Conservation (phyloP, 2,797 vertebrate species). For the Sebastes glaucus region DNA sequence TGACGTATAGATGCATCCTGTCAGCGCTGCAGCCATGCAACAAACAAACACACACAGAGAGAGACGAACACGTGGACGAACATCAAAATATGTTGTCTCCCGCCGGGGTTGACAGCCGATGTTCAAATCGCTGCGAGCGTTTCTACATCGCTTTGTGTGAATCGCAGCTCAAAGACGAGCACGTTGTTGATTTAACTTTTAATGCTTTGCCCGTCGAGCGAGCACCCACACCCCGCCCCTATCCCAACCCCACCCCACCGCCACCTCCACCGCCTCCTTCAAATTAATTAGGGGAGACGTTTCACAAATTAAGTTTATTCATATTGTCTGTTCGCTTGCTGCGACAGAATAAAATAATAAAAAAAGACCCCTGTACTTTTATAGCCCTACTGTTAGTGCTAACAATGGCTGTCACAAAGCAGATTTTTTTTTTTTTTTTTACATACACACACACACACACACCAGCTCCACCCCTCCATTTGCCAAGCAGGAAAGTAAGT, state of each 20-base stretch:
- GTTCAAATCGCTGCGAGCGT: constrained; percentile 64
- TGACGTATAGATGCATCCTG: constrained; percentile 52
- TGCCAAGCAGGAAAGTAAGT: constrained; percentile 66
- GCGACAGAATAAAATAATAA: constrained; percentile 59
- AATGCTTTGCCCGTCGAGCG: constrained; percentile 54
- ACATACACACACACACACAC: constrained; percentile 8
- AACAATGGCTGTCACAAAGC: constrained; percentile 78
- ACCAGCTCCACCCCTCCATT: constrained; percentile 63
- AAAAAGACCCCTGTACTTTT: constrained; percentile 64
- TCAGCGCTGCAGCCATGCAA: constrained; percentile 31
- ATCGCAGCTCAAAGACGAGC: constrained; percentile 50
- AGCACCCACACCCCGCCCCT: constrained; percentile 8
- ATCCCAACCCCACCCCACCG: background rate
- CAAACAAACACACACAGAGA: constrained; percentile 4
- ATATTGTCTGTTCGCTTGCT: constrained; percentile 71
- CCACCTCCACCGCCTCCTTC: constrained; percentile 23
- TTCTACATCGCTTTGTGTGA: constrained; percentile 52
- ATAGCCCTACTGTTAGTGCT: constrained; percentile 67
- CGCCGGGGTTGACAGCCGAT: constrained; percentile 59
- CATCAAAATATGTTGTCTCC: constrained; percentile 62
- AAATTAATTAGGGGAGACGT: constrained; percentile 81
- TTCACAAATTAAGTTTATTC: constrained; percentile 77
- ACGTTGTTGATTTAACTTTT: constrained; percentile 73
- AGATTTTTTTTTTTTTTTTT: constrained; percentile 35
- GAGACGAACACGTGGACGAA: constrained; percentile 44